Percentiles rank a stretch among this genome's conserved stretches.
Evolutionary conservation across 2,888 invertebrate genomes (phyloP).

Genomic region (Tipula vernalis): DNA sequence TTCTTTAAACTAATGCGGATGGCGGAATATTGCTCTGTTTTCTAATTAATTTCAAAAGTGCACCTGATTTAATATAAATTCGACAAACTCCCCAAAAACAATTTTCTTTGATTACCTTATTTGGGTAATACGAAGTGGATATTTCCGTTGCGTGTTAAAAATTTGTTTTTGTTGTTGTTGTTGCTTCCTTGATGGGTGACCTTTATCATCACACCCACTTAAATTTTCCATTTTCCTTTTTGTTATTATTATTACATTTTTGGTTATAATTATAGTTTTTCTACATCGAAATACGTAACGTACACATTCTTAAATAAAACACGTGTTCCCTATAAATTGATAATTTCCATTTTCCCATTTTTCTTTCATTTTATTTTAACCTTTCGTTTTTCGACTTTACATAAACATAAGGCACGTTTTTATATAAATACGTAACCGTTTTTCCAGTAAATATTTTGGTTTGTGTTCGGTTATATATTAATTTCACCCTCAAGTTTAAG

Average conservation of each 20-base stretch:
- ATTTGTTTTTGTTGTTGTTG: not conserved
- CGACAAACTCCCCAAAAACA: not conserved
- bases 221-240: not conserved
- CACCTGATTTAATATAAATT: not conserved
- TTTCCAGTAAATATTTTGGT: not conserved
- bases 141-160: not conserved
- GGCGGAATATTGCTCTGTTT: not conserved
- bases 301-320: not conserved
- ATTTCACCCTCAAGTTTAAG: not conserved
- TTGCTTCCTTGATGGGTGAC: not conserved
- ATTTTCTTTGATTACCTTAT: not conserved
- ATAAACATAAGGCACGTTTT: not conserved
- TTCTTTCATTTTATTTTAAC: not conserved
- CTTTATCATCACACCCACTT: not conserved
- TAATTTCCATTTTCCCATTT: not conserved
- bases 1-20: not conserved
- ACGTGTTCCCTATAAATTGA: not conserved
- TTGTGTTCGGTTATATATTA: not conserved
- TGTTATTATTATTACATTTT: not conserved
- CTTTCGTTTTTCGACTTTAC: not conserved
- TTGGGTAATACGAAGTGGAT: not conserved
- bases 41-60: not conserved
- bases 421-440: not conserved
- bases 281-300: not conserved
- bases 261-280: not conserved